phyloP scores from a whole-genome alignment of 2,888 invertebrate genomes.

The Euproctis similis region DNA sequence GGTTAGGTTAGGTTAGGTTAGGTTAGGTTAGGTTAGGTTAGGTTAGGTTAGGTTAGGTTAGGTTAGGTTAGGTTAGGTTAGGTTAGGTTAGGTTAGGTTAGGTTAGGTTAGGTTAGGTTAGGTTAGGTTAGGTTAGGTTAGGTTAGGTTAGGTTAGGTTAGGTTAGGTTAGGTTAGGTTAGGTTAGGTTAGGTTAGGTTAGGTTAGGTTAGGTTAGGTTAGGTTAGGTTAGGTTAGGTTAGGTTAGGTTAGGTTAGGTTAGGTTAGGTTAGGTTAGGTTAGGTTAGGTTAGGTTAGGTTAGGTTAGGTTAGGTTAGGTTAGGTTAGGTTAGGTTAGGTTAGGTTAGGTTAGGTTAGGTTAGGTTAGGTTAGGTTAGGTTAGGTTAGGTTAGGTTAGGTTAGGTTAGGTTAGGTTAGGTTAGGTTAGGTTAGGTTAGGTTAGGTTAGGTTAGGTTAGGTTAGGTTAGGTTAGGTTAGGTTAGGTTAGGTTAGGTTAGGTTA shows the following conservation, averaged over 20 bases:
- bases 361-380: constrained; percentile 1
- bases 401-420: constrained; percentile 1
- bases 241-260: too few species aligned
- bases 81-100: constrained; percentile 9
- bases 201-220: too few species aligned
- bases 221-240: too few species aligned
- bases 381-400: constrained; percentile 3
- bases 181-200: too few species aligned
- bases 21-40: constrained; percentile 9
- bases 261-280: too few species aligned
- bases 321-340: too few species aligned
- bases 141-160: too few species aligned
- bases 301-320: too few species aligned
- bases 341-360: too few species aligned
- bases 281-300: too few species aligned
- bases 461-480: constrained; percentile 4
- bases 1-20: constrained; percentile 10
- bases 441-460: constrained; percentile 4
- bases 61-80: constrained; percentile 10
- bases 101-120: constrained; percentile 9
- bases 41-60: constrained; percentile 10
- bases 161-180: too few species aligned
- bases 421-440: constrained; percentile 3
- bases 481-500: constrained; percentile 4
- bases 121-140: constrained; percentile 11